Conservation (phyloP, 2,888 invertebrate species). For the Piscicola geometra region DNA sequence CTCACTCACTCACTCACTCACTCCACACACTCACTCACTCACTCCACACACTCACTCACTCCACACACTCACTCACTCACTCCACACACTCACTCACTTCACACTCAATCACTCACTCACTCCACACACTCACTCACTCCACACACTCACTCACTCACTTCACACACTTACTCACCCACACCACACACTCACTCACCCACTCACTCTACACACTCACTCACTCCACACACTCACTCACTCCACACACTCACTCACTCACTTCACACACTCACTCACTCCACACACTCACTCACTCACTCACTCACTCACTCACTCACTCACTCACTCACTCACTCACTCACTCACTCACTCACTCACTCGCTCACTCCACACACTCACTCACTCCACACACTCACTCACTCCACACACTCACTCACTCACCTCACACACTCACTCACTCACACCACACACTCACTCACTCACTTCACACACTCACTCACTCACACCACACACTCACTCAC, state of each 20-base stretch:
- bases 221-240: slow-evolving; percentile 39
- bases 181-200: slow-evolving; percentile 30
- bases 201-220: slow-evolving; percentile 33
- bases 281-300: slow-evolving; percentile 42
- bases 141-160: not conserved
- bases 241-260: slow-evolving; percentile 38
- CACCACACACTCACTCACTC: not conserved
- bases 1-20: slow-evolving; percentile 35
- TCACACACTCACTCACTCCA: slow-evolving; percentile 33
- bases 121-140: not conserved
- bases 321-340: not conserved
- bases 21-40: slow-evolving; percentile 41
- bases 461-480: no score
- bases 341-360: no score
- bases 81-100: slow-evolving; percentile 43
- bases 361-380: no score
- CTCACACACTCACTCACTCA: no score
- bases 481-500: not conserved
- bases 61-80: slow-evolving; percentile 40
- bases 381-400: no score
- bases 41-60: slow-evolving; percentile 32
- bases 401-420: not conserved
- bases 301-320: slow-evolving; percentile 40
- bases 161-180: slow-evolving; percentile 5
- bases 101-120: slow-evolving; percentile 10